Evolutionary conservation across 2,797 vertebrate genomes (phyloP).

Genomic region (Ispidina lecontei): DNA sequence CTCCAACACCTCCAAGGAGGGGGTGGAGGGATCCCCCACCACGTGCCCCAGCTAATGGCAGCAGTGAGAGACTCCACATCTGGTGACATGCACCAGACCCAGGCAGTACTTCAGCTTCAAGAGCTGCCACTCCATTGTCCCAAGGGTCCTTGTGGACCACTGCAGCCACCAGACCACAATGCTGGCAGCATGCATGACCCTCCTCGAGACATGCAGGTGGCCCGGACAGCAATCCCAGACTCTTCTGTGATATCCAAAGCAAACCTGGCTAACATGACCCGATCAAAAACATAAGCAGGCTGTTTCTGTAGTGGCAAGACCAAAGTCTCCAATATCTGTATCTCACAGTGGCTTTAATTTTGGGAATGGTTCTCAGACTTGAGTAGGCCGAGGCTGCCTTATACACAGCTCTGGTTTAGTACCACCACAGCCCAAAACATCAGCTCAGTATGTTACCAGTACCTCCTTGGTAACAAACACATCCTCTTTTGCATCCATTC

Average conservation of each 20-base stretch:
- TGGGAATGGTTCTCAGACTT: not conserved
- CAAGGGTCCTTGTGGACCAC: not conserved
- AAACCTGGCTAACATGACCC: fast-evolving
- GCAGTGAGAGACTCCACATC: not conserved
- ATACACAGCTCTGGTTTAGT: not conserved
- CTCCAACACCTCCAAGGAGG: not conserved
- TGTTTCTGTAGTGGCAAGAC: not conserved
- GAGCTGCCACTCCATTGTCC: not conserved
- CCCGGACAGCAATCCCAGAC: not conserved
- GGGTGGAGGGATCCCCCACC: not conserved
- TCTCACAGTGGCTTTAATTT: not conserved
- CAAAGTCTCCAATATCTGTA: not conserved
- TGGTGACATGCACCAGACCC: not conserved
- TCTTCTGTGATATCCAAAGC: not conserved
- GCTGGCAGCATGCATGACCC: not conserved
- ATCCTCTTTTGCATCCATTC: not conserved
- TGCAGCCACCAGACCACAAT: not conserved
- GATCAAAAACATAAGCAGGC: not conserved
- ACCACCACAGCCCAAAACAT: not conserved
- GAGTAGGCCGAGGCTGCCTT: not conserved
- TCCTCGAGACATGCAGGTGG: not conserved
- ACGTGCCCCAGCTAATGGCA: not conserved
- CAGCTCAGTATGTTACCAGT: not conserved
- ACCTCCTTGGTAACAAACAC: not conserved
- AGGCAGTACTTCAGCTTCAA: not conserved